Percentiles rank a stretch among this genome's conserved stretches.
phyloP scores from a whole-genome alignment of 2,113 vertebrate genomes.

The Apteryx mantelli region DNA sequence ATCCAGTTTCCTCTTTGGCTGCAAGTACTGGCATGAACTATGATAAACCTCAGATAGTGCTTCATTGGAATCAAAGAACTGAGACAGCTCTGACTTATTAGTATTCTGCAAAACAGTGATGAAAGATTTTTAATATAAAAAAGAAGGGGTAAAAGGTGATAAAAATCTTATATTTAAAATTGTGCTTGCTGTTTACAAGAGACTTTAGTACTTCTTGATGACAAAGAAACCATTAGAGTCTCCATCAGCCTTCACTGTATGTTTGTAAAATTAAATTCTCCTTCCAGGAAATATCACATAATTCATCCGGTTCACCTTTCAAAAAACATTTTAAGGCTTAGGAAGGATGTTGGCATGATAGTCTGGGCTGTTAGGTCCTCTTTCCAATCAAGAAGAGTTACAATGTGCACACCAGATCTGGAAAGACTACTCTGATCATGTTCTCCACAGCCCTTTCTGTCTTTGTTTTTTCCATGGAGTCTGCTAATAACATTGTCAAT shows the following conservation, averaged over 20 bases:
- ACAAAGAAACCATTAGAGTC: conserved; percentile 11
- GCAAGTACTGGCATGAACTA: conserved; percentile 18
- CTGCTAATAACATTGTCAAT: neutral
- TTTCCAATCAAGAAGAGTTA: neutral
- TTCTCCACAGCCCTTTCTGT: neutral
- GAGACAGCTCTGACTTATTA: conserved; percentile 56
- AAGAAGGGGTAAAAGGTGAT: conserved; percentile 1
- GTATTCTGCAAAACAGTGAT: neutral
- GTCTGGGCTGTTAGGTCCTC: neutral
- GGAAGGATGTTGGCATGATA: neutral
- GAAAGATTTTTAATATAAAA: conserved; percentile 59
- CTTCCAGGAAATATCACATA: neutral
- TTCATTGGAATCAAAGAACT: conserved; percentile 28
- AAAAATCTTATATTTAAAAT: conserved; percentile 48
- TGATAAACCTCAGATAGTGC: conserved; percentile 48
- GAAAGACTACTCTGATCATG: neutral
- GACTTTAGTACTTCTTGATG: conserved; percentile 20
- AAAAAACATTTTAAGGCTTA: neutral
- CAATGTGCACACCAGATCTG: neutral
- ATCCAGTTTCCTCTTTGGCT: conserved; percentile 67
- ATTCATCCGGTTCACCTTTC: neutral
- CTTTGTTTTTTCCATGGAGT: neutral
- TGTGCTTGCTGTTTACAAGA: conserved; percentile 23
- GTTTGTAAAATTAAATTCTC: conserved; percentile 22
- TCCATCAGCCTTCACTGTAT: neutral